These are phyloP conservation scores for Drosophila kanekoi DNA, from an alignment of 2,888 invertebrate species.

Conservation along the genomic window DNA sequence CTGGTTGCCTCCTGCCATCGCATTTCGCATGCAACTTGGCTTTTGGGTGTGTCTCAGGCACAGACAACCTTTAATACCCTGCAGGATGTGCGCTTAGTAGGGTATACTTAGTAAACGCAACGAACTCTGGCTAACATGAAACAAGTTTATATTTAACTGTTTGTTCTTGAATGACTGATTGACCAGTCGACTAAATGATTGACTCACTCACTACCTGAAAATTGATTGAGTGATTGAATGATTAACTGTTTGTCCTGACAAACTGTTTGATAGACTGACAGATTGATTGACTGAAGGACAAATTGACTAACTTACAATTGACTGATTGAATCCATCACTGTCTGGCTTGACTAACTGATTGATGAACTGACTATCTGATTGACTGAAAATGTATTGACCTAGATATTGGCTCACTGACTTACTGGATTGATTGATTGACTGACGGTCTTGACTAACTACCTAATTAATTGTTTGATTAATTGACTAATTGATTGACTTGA, in stretches of 20 bases:
- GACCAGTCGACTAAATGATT: too few species aligned
- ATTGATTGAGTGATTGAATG: neutral
- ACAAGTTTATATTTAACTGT: too few species aligned
- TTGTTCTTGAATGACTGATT: neutral
- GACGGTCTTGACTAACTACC: neutral
- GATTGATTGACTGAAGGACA: too few species aligned
- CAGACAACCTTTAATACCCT: conserved; percentile 8
- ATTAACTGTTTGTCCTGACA: neutral
- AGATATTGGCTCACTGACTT: neutral
- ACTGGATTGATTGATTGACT: neutral
- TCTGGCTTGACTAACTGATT: neutral
- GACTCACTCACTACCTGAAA: too few species aligned
- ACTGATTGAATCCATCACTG: too few species aligned
- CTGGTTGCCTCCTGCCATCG: conserved; percentile 3
- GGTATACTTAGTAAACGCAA: neutral
- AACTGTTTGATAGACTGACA: neutral
- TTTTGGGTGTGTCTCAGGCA: conserved; percentile 45
- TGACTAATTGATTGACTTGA: too few species aligned
- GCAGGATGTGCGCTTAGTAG: neutral
- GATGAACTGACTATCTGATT: neutral
- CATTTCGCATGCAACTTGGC: conserved; percentile 32
- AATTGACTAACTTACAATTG: neutral
- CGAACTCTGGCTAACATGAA: neutral
- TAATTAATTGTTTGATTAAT: neutral
- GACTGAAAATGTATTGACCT: neutral